Conservation (phyloP, 1,140 invertebrate species). For the Trichomalopsis sarcophagae region DNA sequence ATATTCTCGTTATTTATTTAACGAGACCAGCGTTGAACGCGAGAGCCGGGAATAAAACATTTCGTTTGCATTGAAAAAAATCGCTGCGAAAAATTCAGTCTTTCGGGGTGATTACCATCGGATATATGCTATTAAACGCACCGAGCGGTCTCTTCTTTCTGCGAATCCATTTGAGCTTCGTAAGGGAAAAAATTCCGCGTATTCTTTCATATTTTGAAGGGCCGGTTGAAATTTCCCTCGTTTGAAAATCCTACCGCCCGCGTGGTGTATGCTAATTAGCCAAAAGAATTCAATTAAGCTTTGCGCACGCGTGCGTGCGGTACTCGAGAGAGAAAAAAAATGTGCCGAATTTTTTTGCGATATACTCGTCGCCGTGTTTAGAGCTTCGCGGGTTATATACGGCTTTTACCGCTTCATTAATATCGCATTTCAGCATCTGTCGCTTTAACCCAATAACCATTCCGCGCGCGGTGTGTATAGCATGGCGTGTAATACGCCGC, state of each 20-base stretch:
- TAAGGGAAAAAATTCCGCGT: no score
- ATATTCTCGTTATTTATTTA: no score
- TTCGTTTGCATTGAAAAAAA: neutral
- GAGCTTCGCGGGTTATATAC: no score
- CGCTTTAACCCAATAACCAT: neutral
- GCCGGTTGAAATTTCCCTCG: no score
- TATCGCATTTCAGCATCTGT: slow-evolving; percentile 22
- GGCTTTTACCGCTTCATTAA: slow-evolving; percentile 16
- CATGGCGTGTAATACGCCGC: neutral
- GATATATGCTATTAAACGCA: neutral
- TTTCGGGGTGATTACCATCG: slow-evolving; percentile 17
- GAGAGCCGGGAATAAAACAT: neutral
- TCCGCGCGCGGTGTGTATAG: neutral
- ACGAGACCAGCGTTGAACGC: no score
- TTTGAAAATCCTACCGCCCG: no score
- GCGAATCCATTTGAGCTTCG: neutral
- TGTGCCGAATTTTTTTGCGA: neutral
- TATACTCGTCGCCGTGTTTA: neutral
- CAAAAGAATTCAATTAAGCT: neutral
- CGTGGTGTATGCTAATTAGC: neutral
- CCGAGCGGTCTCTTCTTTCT: neutral
- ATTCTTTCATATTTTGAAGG: no score
- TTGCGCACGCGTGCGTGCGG: neutral
- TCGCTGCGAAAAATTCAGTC: neutral
- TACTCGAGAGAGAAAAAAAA: neutral